Evolutionary conservation across 2,113 vertebrate species (phyloP).

Genomic region (Stomatorhinus ivindoensis): DNA sequence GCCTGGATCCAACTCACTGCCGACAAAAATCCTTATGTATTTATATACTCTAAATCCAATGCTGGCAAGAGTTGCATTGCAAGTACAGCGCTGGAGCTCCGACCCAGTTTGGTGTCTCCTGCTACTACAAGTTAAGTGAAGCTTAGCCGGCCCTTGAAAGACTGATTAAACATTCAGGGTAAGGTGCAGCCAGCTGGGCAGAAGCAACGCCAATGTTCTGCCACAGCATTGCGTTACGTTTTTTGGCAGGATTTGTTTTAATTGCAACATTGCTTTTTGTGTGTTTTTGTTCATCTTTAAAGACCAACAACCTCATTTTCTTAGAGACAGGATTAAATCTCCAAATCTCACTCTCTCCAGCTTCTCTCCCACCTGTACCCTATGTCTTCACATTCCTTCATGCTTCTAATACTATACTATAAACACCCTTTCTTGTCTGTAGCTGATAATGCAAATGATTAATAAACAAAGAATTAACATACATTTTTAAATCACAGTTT

Average conservation of each 20-base stretch:
- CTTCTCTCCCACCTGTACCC: neutral
- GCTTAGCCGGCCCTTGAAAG: neutral
- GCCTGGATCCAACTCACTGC: neutral
- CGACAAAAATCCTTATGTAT: neutral
- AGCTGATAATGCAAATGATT: neutral
- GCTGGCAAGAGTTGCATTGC: neutral
- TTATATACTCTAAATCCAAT: neutral
- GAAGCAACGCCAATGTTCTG: neutral
- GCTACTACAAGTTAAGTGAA: neutral
- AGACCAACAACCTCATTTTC: neutral
- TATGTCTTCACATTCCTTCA: neutral
- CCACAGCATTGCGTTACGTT: neutral
- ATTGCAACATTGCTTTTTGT: neutral
- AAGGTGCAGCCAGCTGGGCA: neutral
- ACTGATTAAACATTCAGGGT: neutral
- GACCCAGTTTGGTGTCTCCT: neutral
- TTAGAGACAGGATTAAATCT: neutral
- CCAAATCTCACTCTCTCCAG: neutral
- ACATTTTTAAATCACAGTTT: neutral
- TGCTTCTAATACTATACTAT: neutral
- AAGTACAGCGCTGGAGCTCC: neutral
- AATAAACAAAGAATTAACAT: neutral
- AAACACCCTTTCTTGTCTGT: neutral
- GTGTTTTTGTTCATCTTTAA: neutral
- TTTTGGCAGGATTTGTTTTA: neutral